phyloP scores from a whole-genome alignment of 2,113 vertebrate genomes.

The Castor canadensis region DNA sequence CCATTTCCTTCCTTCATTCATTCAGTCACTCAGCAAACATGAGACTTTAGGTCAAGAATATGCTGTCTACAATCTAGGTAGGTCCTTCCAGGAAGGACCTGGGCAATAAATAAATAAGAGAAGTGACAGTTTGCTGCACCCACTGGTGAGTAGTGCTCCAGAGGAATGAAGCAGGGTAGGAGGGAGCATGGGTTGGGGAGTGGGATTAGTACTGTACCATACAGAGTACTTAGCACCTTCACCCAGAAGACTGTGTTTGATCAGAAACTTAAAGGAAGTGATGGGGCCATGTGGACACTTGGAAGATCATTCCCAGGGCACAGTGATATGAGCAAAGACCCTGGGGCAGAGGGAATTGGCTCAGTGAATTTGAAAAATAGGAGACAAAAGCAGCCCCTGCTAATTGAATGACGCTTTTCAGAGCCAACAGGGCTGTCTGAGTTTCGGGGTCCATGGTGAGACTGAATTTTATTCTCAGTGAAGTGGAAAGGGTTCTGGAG shows the following conservation, averaged over 20 bases:
- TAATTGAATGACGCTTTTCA: accelerated
- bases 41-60: neutral
- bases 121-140: neutral
- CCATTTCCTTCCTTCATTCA: neutral
- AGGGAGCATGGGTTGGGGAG: neutral
- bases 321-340: neutral
- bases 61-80: neutral
- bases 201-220: neutral
- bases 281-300: neutral
- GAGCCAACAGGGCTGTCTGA: neutral
- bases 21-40: neutral
- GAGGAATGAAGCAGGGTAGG: neutral
- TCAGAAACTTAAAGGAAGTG: neutral
- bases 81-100: neutral
- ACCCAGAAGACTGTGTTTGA: neutral
- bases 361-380: neutral
- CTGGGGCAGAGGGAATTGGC: neutral
- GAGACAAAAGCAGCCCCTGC: neutral
- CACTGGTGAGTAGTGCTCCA: neutral
- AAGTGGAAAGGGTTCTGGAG: neutral
- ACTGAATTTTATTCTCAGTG: neutral
- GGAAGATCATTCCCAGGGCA: neutral
- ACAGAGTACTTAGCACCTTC: neutral
- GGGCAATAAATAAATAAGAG: neutral
- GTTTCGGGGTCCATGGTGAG: neutral